Evolutionary conservation across 2,113 vertebrate species (phyloP).

Genomic region (Rutilus rutilus): DNA sequence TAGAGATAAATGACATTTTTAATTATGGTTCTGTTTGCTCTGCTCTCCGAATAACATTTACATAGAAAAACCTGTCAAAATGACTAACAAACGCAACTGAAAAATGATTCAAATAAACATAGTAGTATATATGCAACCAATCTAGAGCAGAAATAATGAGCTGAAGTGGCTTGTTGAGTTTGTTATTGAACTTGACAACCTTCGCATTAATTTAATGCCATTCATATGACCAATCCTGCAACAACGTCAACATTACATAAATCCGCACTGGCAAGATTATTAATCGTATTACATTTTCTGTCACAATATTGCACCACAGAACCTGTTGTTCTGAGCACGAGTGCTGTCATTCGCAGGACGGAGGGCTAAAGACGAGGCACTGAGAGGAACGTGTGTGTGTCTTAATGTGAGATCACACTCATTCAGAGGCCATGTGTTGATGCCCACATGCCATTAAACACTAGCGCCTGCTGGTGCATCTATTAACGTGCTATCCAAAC

Average conservation of each 20-base stretch:
- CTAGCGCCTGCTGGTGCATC: constrained; percentile 38
- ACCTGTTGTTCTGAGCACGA: background rate
- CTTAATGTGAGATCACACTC: constrained; percentile 53
- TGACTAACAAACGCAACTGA: background rate
- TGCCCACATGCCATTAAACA: constrained; percentile 48
- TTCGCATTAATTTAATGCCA: constrained; percentile 25
- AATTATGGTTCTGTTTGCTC: constrained; percentile 20
- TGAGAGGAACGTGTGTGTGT: constrained; percentile 4
- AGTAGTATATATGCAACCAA: background rate
- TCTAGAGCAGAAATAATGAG: constrained; percentile 18
- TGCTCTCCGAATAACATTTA: background rate
- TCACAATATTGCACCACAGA: constrained; percentile 27
- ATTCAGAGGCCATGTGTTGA: constrained; percentile 48
- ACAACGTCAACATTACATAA: constrained; percentile 36
- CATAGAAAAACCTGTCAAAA: constrained; percentile 17
- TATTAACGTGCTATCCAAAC: constrained; percentile 46
- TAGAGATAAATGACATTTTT: constrained; percentile 29
- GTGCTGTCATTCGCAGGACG: background rate
- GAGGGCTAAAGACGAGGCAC: constrained; percentile 14
- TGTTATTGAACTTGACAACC: constrained; percentile 5
- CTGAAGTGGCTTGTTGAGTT: background rate
- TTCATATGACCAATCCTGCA: constrained; percentile 39
- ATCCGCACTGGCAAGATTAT: constrained; percentile 25
- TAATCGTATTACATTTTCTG: constrained; percentile 33
- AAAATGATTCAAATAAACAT: constrained; percentile 11